These are phyloP conservation scores for Melanargia galathea DNA, from an alignment of 2,888 invertebrate genomes.

Conservation along the genomic window DNA sequence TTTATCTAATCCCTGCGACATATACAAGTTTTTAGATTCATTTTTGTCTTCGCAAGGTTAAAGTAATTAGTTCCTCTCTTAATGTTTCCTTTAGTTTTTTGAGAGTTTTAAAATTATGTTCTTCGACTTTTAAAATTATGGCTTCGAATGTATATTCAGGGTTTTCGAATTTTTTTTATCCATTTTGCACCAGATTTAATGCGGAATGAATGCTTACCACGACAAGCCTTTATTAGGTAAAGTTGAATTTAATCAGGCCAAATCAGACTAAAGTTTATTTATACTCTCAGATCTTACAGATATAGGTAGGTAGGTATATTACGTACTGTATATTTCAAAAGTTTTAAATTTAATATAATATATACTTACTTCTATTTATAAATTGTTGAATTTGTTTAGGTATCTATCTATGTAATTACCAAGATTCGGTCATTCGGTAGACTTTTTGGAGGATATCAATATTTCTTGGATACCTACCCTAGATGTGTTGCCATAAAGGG, in stretches of 20 bases:
- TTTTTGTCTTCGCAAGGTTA: conserved; percentile 35
- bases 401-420: no score
- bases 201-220: background rate
- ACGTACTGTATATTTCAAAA: no score
- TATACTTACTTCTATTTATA: no score
- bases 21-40: conserved; percentile 31
- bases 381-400: no score
- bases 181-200: background rate
- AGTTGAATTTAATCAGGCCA: background rate
- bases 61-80: conserved; percentile 26
- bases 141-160: background rate
- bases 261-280: background rate
- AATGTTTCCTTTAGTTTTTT: conserved; percentile 20
- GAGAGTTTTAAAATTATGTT: conserved; percentile 2
- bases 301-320: no score
- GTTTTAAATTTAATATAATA: no score
- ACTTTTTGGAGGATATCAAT: no score
- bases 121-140: background rate
- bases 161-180: background rate
- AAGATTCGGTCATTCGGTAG: no score
- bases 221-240: background rate
- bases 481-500: no score
- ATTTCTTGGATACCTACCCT: no score
- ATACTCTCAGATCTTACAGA: background rate
- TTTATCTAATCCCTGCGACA: no score